Conservation (phyloP, 1,140 invertebrate genomes). For the Trachymyrmex septentrionalis region DNA sequence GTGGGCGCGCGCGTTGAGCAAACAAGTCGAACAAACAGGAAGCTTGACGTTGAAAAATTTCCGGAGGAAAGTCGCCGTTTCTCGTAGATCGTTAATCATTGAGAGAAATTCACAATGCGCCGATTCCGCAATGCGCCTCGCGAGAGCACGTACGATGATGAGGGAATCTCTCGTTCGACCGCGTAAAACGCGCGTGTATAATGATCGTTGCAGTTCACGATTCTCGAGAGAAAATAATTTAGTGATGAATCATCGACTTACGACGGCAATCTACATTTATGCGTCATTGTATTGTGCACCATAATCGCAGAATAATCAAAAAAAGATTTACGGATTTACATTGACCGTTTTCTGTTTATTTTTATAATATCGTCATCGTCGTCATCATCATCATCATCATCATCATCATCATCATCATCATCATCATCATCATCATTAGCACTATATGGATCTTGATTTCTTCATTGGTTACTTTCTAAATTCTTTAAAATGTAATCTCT, state of each 20-base stretch:
- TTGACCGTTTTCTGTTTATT: background rate
- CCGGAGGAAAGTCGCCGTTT: background rate
- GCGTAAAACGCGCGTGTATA: slow-evolving; percentile 16
- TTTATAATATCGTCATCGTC: background rate
- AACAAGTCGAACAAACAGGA: slow-evolving; percentile 20
- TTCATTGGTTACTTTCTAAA: background rate
- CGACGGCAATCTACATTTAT: background rate
- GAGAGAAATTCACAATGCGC: slow-evolving; percentile 27
- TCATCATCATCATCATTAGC: background rate
- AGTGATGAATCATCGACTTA: slow-evolving; percentile 62
- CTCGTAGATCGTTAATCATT: background rate
- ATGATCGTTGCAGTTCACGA: slow-evolving; percentile 1
- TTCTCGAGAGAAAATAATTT: slow-evolving; percentile 63
- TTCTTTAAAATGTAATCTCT: no score
- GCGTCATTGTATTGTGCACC: background rate
- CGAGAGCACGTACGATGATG: slow-evolving; percentile 11
- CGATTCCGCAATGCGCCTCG: background rate
- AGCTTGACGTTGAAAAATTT: background rate
- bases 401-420: background rate
- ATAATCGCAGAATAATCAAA: background rate
- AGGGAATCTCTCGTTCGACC: background rate
- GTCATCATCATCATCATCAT: slow-evolving; percentile 1
- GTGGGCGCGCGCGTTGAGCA: slow-evolving; percentile 14
- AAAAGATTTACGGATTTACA: background rate
- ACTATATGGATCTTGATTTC: background rate